These are phyloP conservation scores for Ormyrus labotus DNA, from an alignment of 2,888 invertebrate species.

Conservation along the genomic window DNA sequence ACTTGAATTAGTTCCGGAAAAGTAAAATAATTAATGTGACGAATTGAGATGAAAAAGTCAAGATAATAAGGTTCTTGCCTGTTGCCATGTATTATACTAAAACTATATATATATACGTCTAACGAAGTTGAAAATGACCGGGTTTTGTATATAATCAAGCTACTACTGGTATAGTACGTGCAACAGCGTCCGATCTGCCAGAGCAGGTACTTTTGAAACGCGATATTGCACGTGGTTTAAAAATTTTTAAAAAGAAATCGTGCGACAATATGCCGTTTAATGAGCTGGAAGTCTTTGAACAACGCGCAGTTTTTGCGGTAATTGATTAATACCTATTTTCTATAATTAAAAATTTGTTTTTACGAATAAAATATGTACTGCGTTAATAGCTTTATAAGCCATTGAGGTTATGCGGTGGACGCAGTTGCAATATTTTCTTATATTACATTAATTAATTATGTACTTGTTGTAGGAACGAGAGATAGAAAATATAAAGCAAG, in stretches of 20 bases:
- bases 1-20: too few species aligned
- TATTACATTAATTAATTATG: neutral
- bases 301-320: slow-evolving; percentile 69
- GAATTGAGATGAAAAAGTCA: too few species aligned
- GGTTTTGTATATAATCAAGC: too few species aligned
- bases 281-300: slow-evolving; percentile 62
- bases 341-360: neutral
- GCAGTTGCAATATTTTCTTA: neutral
- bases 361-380: slow-evolving; percentile 3
- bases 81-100: too few species aligned
- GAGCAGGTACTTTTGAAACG: neutral
- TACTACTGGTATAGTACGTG: too few species aligned
- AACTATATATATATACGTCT: too few species aligned
- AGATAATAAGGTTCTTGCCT: too few species aligned
- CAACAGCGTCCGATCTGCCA: too few species aligned
- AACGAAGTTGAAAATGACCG: too few species aligned
- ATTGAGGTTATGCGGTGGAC: slow-evolving; percentile 37
- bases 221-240: neutral
- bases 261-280: slow-evolving; percentile 53
- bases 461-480: slow-evolving; percentile 66
- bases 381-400: neutral
- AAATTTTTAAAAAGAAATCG: too few species aligned
- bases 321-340: neutral
- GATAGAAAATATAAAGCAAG: slow-evolving; percentile 65
- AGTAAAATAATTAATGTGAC: too few species aligned